Evolutionary conservation across 2,113 vertebrate species (phyloP).

Genomic region (Anser cygnoides): DNA sequence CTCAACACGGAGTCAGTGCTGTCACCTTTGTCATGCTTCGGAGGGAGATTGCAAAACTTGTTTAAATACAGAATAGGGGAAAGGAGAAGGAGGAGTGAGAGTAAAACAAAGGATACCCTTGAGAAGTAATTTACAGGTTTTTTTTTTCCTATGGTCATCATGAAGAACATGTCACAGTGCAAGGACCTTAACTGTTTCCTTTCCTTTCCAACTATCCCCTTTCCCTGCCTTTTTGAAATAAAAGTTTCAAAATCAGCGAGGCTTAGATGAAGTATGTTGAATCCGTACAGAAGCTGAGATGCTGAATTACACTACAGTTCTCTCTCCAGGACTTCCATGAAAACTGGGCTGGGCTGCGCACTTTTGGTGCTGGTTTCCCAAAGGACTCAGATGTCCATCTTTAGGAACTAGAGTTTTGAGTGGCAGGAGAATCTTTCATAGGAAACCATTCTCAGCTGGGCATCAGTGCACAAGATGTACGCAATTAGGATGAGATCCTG

Average conservation of each 20-base stretch:
- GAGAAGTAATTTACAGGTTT: background rate
- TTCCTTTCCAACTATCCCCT: background rate
- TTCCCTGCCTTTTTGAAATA: background rate
- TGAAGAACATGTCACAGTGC: background rate
- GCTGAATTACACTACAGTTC: background rate
- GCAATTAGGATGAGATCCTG: background rate
- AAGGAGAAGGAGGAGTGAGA: constrained; percentile 24
- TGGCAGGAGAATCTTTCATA: background rate
- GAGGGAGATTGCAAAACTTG: constrained; percentile 15
- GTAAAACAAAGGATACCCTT: constrained; percentile 17
- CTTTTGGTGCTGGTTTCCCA: background rate
- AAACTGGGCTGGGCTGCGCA: background rate
- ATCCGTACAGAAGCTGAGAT: background rate
- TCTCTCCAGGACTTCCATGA: background rate
- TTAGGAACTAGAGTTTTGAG: background rate
- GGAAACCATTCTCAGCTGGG: background rate
- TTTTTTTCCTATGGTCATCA: background rate
- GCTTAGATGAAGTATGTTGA: background rate
- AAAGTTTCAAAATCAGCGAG: background rate
- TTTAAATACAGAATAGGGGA: constrained; percentile 14
- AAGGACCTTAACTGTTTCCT: background rate
- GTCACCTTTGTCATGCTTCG: constrained; percentile 39
- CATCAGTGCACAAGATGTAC: background rate
- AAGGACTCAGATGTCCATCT: background rate
- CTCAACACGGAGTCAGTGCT: background rate